Base-by-base conservation (phyloP, 2,113 vertebrate species). In the Lipophrys pholis region DNA sequence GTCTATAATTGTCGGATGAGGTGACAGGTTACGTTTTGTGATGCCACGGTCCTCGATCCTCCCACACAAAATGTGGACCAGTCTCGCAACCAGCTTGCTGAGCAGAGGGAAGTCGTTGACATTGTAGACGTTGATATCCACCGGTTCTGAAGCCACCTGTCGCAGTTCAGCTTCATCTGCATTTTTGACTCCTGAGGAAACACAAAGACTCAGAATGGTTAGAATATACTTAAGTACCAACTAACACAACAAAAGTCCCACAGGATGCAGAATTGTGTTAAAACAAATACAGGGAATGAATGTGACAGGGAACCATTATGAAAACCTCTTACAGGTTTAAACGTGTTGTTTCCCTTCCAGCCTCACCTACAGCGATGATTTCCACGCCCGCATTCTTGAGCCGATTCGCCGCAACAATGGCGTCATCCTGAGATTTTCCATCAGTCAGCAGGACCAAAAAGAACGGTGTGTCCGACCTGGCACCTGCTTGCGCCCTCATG, bases 371-470 rank as follows among this genome's bases (percentile, higher is more conserved):
- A 40, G 96, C 91, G 54, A 98, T 97, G 90, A 99, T 94, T 69
- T 96, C 93, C 11, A 97, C 93, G 2, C 95, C 96, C 7, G 93
- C 87, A 46, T 81, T 94, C 90, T 95, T 97, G 75, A 99, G 89
- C 1, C 82, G 88, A 54, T 69, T 90, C 5, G 96, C 95, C 0
- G 95, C 93, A 0, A 90, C 55, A 2, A 81, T 89, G 58, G 95
- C 97, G 0, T 98, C 95, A 9, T 99, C 97, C 84, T 99, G 97
- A 73, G 97, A 98, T 86, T 98, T 99, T 21, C 97, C 97, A 2
- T 98, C 97, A 0, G 96, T 99, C 87, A 98, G 73, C 6, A 99
- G 90, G 11, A 98, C 69, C 40, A 98, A 67, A 66, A 96, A 65
- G 46, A 94, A 93, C 1, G 94, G 94, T 0, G 88, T 89, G 36